Evolutionary conservation across 2,113 vertebrate species (phyloP), one percentile per base, ranked within the genome.

Genomic region (Strigops habroptila): DNA sequence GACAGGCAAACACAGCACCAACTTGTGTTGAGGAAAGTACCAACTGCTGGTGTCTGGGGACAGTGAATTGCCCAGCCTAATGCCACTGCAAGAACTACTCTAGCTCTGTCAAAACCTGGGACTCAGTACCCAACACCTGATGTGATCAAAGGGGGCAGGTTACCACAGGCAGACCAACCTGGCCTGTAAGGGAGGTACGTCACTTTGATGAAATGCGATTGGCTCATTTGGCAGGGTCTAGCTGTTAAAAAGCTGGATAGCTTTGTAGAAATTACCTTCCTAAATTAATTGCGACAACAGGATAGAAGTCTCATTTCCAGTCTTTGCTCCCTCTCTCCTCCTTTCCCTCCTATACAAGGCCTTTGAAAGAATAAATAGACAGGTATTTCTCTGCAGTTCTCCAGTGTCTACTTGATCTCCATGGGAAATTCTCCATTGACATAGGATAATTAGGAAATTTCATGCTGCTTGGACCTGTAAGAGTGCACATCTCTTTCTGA

Each of bases 391-490:
- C 55, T 52, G 82, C 73, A 84, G 76, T 33, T 75, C 43, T 37
- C 23, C 80, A 60, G 73, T 0, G 21, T 68, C 88, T 82, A n/a
- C 83, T 91, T 94, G 88, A 91, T 93, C 86, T 93, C 94, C 46
- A 74, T 49, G 41, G 92, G 92, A 95, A 91, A 49, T 57, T 88
- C 44, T 88, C 67, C 73, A 59, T 4, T 53, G 86, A 25, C 22
- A 44, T 1, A 6, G 74, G 51, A 82, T 92, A 95, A 94, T 97
- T 93, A 88, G 86, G 64, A 93, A 88, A 74, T 67, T 74, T 67
- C 95, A 90, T 30, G 21, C 80, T 81, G 88, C 48, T 51, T 13
- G 48, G 80, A 81, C 27, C 51, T 71, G 73, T 46, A 60, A 64
- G 74, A 83, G 25, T 0, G 0, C 28, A 86, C 77, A 83, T 82